Evolutionary conservation across 1,140 invertebrate species (phyloP).

Genomic region (Tribolium madens): DNA sequence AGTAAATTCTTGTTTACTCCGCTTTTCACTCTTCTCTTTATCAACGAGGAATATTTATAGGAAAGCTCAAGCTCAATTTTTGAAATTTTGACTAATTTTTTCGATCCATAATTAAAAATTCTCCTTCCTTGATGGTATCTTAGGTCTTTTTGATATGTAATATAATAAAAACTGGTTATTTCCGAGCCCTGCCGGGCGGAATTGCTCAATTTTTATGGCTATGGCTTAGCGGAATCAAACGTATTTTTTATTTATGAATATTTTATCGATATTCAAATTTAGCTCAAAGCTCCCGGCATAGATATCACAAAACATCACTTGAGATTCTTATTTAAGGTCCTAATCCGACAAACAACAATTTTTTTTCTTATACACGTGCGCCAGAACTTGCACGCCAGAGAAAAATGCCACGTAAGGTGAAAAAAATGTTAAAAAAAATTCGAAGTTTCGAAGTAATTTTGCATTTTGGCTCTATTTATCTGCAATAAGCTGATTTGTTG

Average conservation of each 20-base stretch:
- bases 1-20: not conserved
- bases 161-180: not conserved
- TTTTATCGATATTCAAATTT: not conserved
- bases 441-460: too few relatives aligned
- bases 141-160: not conserved
- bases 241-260: not conserved
- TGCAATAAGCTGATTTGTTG: too few relatives aligned
- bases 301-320: not conserved
- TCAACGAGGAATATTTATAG: not conserved
- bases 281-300: not conserved
- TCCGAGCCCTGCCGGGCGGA: not conserved
- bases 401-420: too few relatives aligned
- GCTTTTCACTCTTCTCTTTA: not conserved
- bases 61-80: not conserved
- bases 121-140: not conserved
- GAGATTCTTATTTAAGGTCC: not conserved
- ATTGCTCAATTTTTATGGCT: not conserved
- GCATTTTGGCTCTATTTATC: too few relatives aligned
- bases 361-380: too few relatives aligned
- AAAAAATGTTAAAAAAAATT: too few relatives aligned
- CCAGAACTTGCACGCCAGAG: too few relatives aligned
- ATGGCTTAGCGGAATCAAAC: not conserved
- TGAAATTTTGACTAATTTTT: not conserved
- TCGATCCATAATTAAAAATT: not conserved
- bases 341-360: too few relatives aligned